A percentile compares a stretch with the other conserved stretches of the same genome.
Evolutionary conservation across 2,797 vertebrate species (phyloP).

Genomic region (Calcarius lapponicus): DNA sequence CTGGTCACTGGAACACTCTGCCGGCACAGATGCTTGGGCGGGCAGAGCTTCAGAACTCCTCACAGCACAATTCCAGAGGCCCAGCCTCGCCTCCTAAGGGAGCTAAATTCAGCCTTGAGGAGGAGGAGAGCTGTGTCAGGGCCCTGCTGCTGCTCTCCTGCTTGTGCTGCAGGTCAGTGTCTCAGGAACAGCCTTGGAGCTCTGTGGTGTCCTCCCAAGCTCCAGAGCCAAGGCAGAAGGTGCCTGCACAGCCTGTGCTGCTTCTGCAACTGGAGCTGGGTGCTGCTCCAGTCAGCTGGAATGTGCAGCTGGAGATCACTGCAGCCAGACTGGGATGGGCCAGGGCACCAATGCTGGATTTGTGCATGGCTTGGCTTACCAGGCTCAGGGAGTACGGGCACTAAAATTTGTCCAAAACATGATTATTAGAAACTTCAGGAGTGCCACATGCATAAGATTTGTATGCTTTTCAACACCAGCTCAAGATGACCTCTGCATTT

Average conservation of each 20-base stretch:
- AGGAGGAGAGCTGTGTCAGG: neutral
- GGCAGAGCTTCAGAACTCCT: neutral
- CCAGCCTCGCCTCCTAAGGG: neutral
- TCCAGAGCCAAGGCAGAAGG: accelerated
- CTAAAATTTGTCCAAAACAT: neutral
- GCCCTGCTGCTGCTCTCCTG: neutral
- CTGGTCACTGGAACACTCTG: neutral
- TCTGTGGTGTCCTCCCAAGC: neutral
- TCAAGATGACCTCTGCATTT: neutral
- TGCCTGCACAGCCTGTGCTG: neutral
- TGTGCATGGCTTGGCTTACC: neutral
- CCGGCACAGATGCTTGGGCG: neutral
- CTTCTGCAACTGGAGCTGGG: accelerated
- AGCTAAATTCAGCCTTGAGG: neutral
- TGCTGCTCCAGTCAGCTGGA: neutral
- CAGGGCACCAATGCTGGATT: accelerated
- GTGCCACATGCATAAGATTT: neutral
- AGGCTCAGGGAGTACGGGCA: neutral
- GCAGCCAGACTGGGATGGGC: neutral
- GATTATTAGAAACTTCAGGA: neutral
- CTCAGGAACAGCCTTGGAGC: neutral
- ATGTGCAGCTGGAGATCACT: neutral
- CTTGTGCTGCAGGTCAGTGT: neutral
- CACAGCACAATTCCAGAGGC: neutral
- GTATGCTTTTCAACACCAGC: neutral